Conservation (phyloP, 1,140 invertebrate genomes). For the Copidosoma floridanum region DNA sequence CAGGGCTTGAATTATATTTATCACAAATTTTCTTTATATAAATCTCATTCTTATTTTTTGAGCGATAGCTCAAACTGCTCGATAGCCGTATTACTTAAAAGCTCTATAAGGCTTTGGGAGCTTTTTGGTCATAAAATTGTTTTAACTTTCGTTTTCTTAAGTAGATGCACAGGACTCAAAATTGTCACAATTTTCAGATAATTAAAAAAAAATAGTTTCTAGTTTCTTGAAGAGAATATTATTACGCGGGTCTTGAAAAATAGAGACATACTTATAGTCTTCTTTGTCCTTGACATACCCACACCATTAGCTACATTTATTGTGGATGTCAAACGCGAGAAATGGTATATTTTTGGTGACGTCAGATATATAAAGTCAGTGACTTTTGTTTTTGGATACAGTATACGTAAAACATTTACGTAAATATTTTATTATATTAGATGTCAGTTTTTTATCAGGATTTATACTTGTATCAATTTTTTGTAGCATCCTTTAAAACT, state of each 20-base stretch:
- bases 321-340: slow-evolving; percentile 7
- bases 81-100: no score
- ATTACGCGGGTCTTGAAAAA: slow-evolving; percentile 6
- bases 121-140: no score
- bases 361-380: not conserved
- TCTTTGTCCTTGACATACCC: slow-evolving; percentile 8
- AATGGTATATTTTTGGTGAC: slow-evolving; percentile 14
- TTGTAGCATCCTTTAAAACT: slow-evolving; percentile 8
- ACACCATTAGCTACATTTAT: not conserved
- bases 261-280: slow-evolving; percentile 5
- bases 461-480: no score
- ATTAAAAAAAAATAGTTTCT: not conserved
- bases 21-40: no score
- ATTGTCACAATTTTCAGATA: not conserved
- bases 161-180: slow-evolving; percentile 12
- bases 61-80: no score
- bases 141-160: slow-evolving; percentile 26
- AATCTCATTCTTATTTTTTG: no score
- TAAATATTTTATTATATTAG: slow-evolving; percentile 7
- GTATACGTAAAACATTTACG: slow-evolving; percentile 21
- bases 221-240: not conserved
- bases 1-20: no score
- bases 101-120: no score
- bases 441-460: slow-evolving; percentile 14
- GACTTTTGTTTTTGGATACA: slow-evolving; percentile 4